phyloP scores from a whole-genome alignment of 2,888 invertebrate species.

The Antheraea yamamai region DNA sequence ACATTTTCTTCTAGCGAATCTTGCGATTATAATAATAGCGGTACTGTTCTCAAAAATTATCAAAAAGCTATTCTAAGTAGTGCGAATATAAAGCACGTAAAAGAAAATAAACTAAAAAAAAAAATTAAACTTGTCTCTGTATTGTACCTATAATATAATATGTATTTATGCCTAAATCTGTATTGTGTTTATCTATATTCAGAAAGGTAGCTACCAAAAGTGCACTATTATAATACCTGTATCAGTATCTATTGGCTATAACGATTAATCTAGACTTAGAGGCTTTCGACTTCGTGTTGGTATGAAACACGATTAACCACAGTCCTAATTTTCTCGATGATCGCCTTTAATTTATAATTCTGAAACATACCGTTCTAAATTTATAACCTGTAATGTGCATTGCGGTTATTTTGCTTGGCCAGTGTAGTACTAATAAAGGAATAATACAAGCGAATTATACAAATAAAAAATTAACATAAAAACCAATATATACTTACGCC shows the following conservation, averaged over 20 bases:
- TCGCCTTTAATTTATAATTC: background rate
- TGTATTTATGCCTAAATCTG: too few relatives aligned
- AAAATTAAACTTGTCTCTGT: too few relatives aligned
- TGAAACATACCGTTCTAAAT: background rate
- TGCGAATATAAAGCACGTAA: too few relatives aligned
- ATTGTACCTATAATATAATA: too few relatives aligned
- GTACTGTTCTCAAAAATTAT: too few relatives aligned
- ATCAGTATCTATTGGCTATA: background rate
- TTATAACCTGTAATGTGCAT: background rate
- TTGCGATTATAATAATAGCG: too few relatives aligned
- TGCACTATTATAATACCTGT: background rate
- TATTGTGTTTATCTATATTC: too few relatives aligned
- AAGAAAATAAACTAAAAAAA: too few relatives aligned
- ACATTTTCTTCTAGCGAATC: too few relatives aligned
- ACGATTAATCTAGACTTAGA: too few relatives aligned
- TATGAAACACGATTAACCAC: background rate
- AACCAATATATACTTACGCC: slow-evolving; percentile 52
- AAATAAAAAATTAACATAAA: background rate
- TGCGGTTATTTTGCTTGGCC: background rate
- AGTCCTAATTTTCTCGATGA: background rate
- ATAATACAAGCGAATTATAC: background rate
- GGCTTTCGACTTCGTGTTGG: background rate
- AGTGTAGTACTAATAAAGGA: background rate
- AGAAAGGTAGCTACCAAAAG: too few relatives aligned
- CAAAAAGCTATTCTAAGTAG: too few relatives aligned